Base-by-base conservation (phyloP, 2,888 invertebrate species). In the Lamproptera curius region DNA sequence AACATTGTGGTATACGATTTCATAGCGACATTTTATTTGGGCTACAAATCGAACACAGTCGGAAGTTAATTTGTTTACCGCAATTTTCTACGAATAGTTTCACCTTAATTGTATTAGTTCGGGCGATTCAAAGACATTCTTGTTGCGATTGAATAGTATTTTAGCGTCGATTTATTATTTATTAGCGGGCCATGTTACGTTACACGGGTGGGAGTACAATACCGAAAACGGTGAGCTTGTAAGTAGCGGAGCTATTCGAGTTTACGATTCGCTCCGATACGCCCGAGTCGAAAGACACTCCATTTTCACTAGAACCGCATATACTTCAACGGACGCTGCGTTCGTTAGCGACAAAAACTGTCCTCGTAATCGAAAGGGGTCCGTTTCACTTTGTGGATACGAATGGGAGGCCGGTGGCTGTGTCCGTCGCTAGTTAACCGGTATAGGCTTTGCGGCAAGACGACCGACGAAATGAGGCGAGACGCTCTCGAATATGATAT, bases 161-260 rank as follows among this genome's bases (percentile, higher is more conserved):
- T 76, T 73, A 75, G 78, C 78, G 79, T 81, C 83, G 85, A 85
- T 86, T 85, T 86, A 85, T 86, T 85, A 86, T 86, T 86, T 85
- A 85, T 85, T 86, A 85, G 84, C 72, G 70, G 76, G 74, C 81
- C 81, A 84, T 81, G 83, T 84, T n/a, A 82, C 76, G 83, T 81
- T 81, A 79, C 77, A 81, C 75, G 65, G 77, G 77, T 66, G 76
- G 67, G 73, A 73, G 71, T 68, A 81, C 79, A 82, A 80, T 80
- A 76, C 75, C 76, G 74, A 76, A 81, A 82, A 79, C 73, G 79
- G 80, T 82, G 76, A 74, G 76, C 76, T 78, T 84, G 77, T 81
- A 83, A 82, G 82, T 74, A 73, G 73, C 76, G 76, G 74, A 73
- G 76, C 76, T 73, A 76, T 76, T 73, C 69, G 65, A 70, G 68